These are phyloP conservation scores for Cairina moschata DNA, from an alignment of 2,113 vertebrate genomes.

Conservation along the genomic window DNA sequence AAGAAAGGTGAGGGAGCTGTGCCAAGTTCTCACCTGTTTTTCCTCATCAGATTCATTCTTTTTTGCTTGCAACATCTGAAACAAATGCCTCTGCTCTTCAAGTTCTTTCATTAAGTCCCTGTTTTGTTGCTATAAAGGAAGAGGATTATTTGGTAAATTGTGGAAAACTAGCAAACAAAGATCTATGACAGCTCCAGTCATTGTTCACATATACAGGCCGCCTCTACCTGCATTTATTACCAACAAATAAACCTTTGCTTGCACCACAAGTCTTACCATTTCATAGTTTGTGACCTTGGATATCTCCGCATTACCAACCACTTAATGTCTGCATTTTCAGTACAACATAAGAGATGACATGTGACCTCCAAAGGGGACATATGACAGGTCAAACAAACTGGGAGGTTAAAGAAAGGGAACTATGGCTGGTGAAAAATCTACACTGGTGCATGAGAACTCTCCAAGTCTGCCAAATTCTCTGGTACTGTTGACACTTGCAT, in stretches of 20 bases:
- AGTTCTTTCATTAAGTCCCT: not conserved
- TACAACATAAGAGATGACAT: not conserved
- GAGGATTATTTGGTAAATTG: not conserved
- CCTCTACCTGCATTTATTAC: not conserved
- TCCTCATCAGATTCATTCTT: conserved; percentile 17
- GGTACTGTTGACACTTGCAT: not conserved
- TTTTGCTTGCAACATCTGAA: conserved; percentile 20
- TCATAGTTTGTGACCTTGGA: not conserved
- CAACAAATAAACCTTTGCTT: not conserved
- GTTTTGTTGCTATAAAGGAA: conserved; percentile 46
- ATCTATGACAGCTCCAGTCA: not conserved
- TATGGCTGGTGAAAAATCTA: not conserved
- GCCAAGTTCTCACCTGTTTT: conserved; percentile 54
- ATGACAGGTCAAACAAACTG: not conserved
- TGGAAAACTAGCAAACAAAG: not conserved
- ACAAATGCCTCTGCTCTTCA: not conserved
- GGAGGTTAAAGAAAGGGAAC: not conserved
- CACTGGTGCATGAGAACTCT: not conserved
- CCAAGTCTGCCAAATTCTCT: not conserved
- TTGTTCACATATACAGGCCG: not conserved
- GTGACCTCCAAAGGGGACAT: not conserved
- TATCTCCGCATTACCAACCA: not conserved
- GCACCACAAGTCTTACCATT: not conserved
- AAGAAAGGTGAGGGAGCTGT: not conserved
- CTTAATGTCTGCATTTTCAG: not conserved